Percentiles rank a stretch among this genome's conserved stretches.
phyloP scores from a whole-genome alignment of 2,797 vertebrate species.

The Morelia viridis region DNA sequence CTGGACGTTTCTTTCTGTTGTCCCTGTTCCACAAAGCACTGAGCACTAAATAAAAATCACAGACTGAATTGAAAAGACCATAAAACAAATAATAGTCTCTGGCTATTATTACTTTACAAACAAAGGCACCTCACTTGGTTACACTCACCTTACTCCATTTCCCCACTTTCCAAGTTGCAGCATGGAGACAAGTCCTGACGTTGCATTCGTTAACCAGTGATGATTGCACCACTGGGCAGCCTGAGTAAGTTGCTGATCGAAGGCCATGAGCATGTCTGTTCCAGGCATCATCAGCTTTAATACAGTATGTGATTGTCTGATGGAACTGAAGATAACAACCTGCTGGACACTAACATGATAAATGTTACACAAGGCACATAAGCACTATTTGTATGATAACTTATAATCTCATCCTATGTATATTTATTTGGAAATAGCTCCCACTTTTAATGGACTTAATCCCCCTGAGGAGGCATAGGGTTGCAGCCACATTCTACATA shows the following conservation, averaged over 20 bases:
- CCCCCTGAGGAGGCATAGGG: not conserved
- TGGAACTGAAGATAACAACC: constrained; percentile 81
- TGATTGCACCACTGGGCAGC: constrained; percentile 77
- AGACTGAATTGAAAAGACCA: constrained; percentile 44
- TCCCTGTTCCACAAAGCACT: constrained; percentile 85
- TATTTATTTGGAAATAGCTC: not conserved
- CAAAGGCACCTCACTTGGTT: not conserved
- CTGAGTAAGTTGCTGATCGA: constrained; percentile 56
- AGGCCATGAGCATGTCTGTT: constrained; percentile 59
- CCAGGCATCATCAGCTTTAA: constrained; percentile 61
- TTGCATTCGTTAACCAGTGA: constrained; percentile 75
- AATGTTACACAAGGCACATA: not conserved
- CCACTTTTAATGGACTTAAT: too few relatives aligned
- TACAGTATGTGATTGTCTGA: constrained; percentile 83
- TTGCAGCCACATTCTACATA: not conserved
- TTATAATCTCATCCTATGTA: not conserved
- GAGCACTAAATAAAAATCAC: constrained; percentile 81
- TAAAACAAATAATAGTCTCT: not conserved
- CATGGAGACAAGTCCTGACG: constrained; percentile 75
- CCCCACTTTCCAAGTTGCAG: constrained; percentile 84
- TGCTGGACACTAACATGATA: constrained; percentile 81
- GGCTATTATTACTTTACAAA: not conserved
- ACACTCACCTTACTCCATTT: constrained; percentile 84
- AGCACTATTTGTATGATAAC: not conserved
- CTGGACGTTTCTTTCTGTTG: constrained; percentile 83